These are phyloP conservation scores for Murina feae DNA, from an alignment of 2,113 vertebrate species.

Conservation along the genomic window DNA sequence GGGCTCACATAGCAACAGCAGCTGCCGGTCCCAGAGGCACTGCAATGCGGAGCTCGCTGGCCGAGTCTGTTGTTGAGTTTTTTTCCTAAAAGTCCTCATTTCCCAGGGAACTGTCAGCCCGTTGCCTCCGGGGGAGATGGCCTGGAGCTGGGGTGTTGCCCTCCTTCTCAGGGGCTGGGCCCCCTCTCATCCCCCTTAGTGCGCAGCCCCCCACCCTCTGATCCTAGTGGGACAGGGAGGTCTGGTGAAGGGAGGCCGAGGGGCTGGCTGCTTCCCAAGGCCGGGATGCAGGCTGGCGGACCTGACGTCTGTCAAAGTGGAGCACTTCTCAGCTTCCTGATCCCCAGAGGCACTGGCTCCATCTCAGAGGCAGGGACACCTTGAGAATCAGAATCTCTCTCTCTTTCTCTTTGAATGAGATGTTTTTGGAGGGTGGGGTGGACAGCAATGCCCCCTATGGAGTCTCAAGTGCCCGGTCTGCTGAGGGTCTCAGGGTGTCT, in stretches of 20 bases:
- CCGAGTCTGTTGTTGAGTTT: background rate
- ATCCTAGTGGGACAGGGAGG: rapidly evolving
- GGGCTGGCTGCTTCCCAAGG: background rate
- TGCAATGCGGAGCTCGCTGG: conserved; percentile 79
- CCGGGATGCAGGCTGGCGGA: background rate
- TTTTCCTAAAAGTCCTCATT: conserved; percentile 51
- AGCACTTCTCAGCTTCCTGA: background rate
- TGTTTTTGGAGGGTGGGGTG: no score
- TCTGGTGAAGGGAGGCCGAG: background rate
- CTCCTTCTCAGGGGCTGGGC: background rate
- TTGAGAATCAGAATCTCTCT: background rate
- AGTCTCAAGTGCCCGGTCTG: background rate
- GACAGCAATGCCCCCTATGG: rapidly evolving
- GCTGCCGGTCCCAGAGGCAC: conserved; percentile 36
- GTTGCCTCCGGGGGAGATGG: background rate
- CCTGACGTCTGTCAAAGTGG: background rate
- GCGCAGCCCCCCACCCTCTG: background rate
- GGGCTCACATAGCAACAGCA: background rate
- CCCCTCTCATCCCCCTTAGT: background rate
- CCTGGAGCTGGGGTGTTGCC: background rate
- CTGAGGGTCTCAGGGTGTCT: background rate
- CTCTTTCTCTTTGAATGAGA: background rate
- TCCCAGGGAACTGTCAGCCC: conserved; percentile 42
- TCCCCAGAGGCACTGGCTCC: background rate
- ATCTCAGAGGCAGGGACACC: background rate